phyloP scores from a whole-genome alignment of 2,888 invertebrate species.

The Leucophenga maculata region DNA sequence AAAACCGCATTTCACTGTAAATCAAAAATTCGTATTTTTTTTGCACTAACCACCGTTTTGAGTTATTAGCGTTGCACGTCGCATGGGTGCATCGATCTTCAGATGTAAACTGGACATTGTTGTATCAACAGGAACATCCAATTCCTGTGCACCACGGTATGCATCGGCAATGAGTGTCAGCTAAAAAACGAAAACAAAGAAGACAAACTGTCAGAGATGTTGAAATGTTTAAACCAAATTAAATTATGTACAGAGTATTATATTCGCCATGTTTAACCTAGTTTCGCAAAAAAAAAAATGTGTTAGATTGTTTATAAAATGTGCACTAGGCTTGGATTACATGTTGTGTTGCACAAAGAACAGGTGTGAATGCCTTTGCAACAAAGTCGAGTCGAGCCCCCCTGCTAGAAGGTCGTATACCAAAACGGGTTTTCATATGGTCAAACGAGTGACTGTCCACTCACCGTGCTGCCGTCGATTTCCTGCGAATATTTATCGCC shows the following conservation, averaged over 20 bases:
- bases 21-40: constrained; percentile 32
- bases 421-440: no score
- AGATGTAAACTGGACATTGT: constrained; percentile 70
- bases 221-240: no score
- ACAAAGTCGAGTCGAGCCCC: constrained; percentile 41
- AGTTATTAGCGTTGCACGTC: constrained; percentile 69
- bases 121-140: constrained; percentile 69
- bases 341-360: no score
- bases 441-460: constrained; percentile 26
- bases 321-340: no score
- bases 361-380: constrained; percentile 47
- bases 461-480: constrained; percentile 70
- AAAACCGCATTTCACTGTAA: no score
- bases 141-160: constrained; percentile 66
- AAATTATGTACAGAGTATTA: constrained; percentile 16
- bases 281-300: constrained; percentile 48
- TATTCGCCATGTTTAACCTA: constrained; percentile 46
- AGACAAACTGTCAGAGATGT: no score
- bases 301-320: neutral
- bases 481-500: constrained; percentile 68
- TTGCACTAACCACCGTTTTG: constrained; percentile 72
- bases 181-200: constrained; percentile 42
- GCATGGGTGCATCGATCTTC: constrained; percentile 69
- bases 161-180: constrained; percentile 67
- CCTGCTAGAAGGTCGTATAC: no score